These are phyloP conservation scores for Lerista edwardsae DNA, from an alignment of 2,797 vertebrate species.

Conservation along the genomic window DNA sequence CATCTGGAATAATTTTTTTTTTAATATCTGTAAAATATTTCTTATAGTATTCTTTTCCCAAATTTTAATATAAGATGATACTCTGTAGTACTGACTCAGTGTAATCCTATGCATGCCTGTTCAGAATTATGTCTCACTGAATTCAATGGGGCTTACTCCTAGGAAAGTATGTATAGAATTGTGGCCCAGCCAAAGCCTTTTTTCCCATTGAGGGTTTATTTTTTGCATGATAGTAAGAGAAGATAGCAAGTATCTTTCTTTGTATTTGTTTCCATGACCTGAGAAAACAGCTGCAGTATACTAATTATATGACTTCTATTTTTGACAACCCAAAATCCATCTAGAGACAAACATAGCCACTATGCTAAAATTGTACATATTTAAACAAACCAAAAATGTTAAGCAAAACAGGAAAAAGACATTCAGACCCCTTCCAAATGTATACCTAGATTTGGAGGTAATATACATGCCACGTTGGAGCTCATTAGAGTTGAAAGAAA, in stretches of 20 bases:
- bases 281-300: neutral
- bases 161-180: no score
- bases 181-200: neutral
- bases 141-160: no score
- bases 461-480: neutral
- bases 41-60: neutral
- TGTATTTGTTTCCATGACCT: slow-evolving; percentile 3
- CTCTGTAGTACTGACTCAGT: neutral
- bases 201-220: neutral
- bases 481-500: slow-evolving; percentile 2
- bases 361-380: neutral
- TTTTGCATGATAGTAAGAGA: neutral
- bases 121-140: no score
- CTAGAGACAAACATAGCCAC: neutral
- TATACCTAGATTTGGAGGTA: neutral
- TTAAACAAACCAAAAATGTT: slow-evolving; percentile 7
- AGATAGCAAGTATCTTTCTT: neutral
- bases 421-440: neutral
- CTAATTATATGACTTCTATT: slow-evolving; percentile 14
- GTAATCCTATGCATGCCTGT: no score
- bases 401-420: neutral
- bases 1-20: neutral
- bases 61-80: neutral
- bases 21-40: slow-evolving; percentile 2
- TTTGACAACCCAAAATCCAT: neutral